A percentile compares a stretch with the other conserved stretches of the same genome.
These are phyloP conservation scores for Neopipo cinnamomea DNA, from an alignment of 2,113 vertebrate species.

Conservation along the genomic window DNA sequence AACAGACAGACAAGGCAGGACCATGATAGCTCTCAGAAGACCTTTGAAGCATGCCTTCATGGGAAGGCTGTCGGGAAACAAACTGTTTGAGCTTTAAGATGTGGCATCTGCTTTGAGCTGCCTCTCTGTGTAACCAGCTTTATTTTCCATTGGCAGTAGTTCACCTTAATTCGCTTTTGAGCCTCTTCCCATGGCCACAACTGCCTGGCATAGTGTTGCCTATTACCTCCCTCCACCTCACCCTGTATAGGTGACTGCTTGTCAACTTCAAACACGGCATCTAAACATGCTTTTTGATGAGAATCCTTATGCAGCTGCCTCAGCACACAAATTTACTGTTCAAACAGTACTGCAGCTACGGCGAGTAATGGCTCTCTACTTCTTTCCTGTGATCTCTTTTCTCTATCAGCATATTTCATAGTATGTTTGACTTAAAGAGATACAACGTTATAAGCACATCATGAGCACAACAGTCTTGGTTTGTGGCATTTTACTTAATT, in stretches of 20 bases:
- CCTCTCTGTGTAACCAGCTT: neutral
- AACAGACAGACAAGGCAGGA: neutral
- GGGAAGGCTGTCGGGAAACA: neutral
- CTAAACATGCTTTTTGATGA: neutral
- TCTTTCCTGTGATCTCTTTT: neutral
- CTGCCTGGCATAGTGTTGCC: neutral
- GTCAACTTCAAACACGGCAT: neutral
- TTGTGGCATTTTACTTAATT: neutral
- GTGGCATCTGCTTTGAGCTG: neutral
- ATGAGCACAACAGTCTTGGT: neutral
- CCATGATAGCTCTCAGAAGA: neutral
- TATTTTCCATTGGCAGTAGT: neutral
- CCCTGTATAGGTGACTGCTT: neutral
- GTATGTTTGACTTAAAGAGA: neutral
- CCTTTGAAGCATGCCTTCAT: neutral
- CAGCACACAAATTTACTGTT: neutral
- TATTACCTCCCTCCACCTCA: neutral
- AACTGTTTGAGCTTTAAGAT: neutral
- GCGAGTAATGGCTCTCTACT: neutral
- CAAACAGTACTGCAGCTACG: accelerated
- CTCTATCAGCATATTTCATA: neutral
- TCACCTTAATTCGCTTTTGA: neutral
- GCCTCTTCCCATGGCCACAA: neutral
- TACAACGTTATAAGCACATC: neutral
- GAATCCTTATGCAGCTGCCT: neutral